Evolutionary conservation across 2,113 vertebrate genomes (phyloP).

Genomic region (Paralichthys olivaceus): DNA sequence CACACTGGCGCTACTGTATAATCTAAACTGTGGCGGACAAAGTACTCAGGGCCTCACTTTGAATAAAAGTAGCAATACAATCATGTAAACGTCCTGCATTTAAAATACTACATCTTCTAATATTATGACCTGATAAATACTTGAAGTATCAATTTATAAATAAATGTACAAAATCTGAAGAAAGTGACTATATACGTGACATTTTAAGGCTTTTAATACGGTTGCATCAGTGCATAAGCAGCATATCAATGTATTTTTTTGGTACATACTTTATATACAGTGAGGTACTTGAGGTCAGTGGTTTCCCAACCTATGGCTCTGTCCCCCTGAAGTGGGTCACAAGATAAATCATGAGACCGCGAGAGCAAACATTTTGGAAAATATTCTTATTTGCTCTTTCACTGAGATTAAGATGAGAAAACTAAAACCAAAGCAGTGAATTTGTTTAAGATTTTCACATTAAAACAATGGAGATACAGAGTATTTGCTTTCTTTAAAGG

Average conservation of each 20-base stretch:
- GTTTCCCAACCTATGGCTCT: background rate
- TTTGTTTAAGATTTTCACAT: too few relatives aligned
- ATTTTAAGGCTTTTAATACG: background rate
- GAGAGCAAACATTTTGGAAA: too few relatives aligned
- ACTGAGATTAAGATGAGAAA: too few relatives aligned
- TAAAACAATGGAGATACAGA: too few relatives aligned
- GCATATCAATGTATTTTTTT: background rate
- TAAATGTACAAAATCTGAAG: too few relatives aligned
- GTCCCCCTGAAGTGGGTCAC: background rate
- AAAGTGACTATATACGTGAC: background rate
- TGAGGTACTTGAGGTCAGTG: background rate
- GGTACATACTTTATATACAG: background rate
- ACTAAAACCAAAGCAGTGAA: too few relatives aligned
- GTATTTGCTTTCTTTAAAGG: too few relatives aligned
- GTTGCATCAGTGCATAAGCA: background rate
- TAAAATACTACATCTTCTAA: too few relatives aligned
- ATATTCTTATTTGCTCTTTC: too few relatives aligned
- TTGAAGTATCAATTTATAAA: too few relatives aligned
- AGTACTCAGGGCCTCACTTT: background rate
- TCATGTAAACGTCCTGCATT: background rate
- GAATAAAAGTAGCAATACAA: background rate
- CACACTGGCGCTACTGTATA: background rate
- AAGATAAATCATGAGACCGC: background rate
- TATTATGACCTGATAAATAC: too few relatives aligned
- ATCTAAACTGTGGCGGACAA: background rate